Conservation (phyloP, 2,113 vertebrate genomes). For the Electrona antarctica region DNA sequence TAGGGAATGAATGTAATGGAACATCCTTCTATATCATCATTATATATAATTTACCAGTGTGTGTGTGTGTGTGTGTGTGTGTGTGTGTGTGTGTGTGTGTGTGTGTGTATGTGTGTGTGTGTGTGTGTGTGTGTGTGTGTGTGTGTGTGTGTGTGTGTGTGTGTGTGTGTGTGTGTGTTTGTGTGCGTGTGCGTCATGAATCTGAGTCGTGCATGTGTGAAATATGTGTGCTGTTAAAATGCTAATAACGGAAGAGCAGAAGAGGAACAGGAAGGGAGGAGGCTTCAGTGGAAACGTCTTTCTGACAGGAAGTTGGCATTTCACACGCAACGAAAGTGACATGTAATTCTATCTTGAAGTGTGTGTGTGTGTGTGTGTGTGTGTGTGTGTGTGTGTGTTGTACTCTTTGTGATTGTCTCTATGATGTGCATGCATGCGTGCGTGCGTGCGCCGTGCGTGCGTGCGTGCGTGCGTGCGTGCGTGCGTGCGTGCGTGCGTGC, state of each 20-base stretch:
- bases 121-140: background rate
- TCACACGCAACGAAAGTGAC: background rate
- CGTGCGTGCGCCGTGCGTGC: too few species aligned
- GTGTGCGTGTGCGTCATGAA: slow-evolving; percentile 1
- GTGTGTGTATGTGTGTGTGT: background rate
- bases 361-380: background rate
- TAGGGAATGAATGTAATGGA: too few species aligned
- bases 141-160: background rate
- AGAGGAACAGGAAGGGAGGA: slow-evolving; percentile 60
- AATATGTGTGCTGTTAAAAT: too few species aligned
- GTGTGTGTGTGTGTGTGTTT: slow-evolving; percentile 3
- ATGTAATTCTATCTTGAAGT: background rate
- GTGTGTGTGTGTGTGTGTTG: background rate
- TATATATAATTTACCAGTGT: too few species aligned
- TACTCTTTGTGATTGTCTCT: too few species aligned
- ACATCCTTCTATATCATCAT: too few species aligned
- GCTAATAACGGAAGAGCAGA: background rate
- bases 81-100: slow-evolving; percentile 26
- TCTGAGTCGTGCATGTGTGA: too few species aligned
- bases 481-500: background rate
- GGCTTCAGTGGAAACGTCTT: slow-evolving; percentile 15
- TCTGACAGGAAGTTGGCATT: slow-evolving; percentile 37
- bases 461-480: background rate
- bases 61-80: too few species aligned
- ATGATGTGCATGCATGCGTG: background rate